phyloP scores from a whole-genome alignment of 2,113 vertebrate genomes.

The Ageneiosus marmoratus region DNA sequence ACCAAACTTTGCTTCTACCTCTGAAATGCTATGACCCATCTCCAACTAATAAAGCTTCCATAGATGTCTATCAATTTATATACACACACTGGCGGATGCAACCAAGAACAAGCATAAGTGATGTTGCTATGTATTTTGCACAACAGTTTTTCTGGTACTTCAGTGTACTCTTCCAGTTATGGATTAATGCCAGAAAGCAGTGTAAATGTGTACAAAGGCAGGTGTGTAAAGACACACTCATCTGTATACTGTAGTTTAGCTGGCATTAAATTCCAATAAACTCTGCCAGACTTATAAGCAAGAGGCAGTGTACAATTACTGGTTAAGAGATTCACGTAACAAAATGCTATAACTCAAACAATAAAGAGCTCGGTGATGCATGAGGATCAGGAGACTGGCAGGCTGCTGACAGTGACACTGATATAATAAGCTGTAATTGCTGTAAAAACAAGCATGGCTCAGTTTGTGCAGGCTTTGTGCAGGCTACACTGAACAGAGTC shows the following conservation, averaged over 20 bases:
- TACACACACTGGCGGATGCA: too few relatives aligned
- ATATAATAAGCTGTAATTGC: slow-evolving; percentile 49
- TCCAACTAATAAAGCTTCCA: too few relatives aligned
- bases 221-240: background rate
- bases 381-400: slow-evolving; percentile 29
- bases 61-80: too few relatives aligned
- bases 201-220: too few relatives aligned
- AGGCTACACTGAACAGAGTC: background rate
- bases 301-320: background rate
- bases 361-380: slow-evolving; percentile 18
- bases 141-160: too few relatives aligned
- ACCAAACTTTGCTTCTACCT: too few relatives aligned
- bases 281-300: background rate
- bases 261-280: background rate
- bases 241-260: background rate
- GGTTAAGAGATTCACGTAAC: background rate
- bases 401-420: slow-evolving; percentile 43
- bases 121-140: too few relatives aligned
- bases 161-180: too few relatives aligned
- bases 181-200: too few relatives aligned
- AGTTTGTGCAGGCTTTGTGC: slow-evolving; percentile 5
- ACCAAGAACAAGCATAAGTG: too few relatives aligned
- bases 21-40: too few relatives aligned
- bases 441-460: slow-evolving; percentile 37
- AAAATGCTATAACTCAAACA: background rate